These are phyloP conservation scores for Chionodraco myersi DNA, from an alignment of 2,113 vertebrate genomes.

Conservation along the genomic window DNA sequence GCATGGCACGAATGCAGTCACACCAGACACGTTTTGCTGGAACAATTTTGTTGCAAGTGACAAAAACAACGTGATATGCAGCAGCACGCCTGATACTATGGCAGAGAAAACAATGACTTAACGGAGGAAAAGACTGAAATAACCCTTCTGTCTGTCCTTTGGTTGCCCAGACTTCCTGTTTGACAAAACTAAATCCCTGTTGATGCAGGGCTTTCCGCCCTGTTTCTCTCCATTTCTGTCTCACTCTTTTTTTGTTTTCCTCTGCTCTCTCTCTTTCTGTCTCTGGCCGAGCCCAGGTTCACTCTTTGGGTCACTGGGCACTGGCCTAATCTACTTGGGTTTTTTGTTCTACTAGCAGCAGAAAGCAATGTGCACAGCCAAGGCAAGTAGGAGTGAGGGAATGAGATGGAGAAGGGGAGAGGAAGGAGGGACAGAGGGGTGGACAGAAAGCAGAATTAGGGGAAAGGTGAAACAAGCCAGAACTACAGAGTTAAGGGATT, in stretches of 20 bases:
- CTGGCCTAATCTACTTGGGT: conserved; percentile 44
- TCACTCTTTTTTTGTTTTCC: conserved; percentile 28
- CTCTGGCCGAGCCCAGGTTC: conserved; percentile 44
- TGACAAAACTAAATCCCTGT: conserved; percentile 80
- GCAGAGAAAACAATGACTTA: conserved; percentile 79
- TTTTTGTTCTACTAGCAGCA: not conserved
- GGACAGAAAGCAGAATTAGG: conserved; percentile 58
- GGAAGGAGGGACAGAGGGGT: conserved; percentile 46
- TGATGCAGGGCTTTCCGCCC: conserved; percentile 78
- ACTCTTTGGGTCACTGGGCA: conserved; percentile 67
- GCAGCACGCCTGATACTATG: conserved; percentile 48
- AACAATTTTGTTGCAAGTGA: conserved; percentile 42
- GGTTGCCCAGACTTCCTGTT: conserved; percentile 81
- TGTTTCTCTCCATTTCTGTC: conserved; percentile 60
- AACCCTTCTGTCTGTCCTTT: conserved; percentile 78
- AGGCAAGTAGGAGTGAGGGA: conserved; percentile 15
- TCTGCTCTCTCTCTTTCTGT: conserved; percentile 34
- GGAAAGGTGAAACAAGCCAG: conserved; percentile 65
- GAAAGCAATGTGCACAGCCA: conserved; percentile 37
- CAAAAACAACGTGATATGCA: conserved; percentile 44
- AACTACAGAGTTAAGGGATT: conserved; percentile 41
- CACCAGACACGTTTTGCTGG: conserved; percentile 44
- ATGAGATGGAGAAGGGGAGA: conserved; percentile 52
- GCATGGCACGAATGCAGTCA: conserved; percentile 46
- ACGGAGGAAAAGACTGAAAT: conserved; percentile 76